phyloP scores from a whole-genome alignment of 2,888 invertebrate genomes.

The Bembecia ichneumoniformis region DNA sequence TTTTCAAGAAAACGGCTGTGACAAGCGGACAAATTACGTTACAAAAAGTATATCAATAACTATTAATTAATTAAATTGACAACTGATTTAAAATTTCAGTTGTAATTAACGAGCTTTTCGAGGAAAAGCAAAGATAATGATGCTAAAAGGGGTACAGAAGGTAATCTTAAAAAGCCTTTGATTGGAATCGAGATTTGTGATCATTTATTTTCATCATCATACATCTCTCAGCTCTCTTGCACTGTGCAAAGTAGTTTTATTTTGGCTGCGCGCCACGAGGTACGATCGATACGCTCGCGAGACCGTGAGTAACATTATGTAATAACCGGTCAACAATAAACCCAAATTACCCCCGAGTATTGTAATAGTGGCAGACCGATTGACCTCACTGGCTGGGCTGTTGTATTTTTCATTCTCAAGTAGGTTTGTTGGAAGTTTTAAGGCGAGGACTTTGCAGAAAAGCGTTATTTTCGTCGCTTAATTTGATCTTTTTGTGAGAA shows the following conservation, averaged over 20 bases:
- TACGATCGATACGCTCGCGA: conserved; percentile 48
- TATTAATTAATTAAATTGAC: no score
- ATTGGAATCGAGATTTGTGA: not conserved
- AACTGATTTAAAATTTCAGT: no score
- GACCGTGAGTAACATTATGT: conserved; percentile 48
- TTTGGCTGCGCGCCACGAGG: conserved; percentile 61
- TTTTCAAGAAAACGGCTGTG: no score
- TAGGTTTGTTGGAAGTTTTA: no score
- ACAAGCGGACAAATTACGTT: no score
- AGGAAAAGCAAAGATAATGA: no score
- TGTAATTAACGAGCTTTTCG: no score
- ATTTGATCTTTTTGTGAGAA: no score
- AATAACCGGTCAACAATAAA: conserved; percentile 41
- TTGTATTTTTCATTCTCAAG: no score
- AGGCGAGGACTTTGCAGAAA: no score
- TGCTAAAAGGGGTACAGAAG: not conserved
- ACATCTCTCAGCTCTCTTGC: not conserved
- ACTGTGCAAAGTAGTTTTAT: conserved; percentile 29
- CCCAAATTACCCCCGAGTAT: not conserved
- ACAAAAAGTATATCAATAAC: no score
- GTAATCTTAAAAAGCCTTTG: not conserved
- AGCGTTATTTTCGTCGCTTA: no score
- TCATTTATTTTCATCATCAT: not conserved
- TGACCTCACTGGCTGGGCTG: not conserved
- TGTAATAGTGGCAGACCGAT: not conserved